Conservation (phyloP, 2,888 invertebrate species). For the Helicoverpa assulta region DNA sequence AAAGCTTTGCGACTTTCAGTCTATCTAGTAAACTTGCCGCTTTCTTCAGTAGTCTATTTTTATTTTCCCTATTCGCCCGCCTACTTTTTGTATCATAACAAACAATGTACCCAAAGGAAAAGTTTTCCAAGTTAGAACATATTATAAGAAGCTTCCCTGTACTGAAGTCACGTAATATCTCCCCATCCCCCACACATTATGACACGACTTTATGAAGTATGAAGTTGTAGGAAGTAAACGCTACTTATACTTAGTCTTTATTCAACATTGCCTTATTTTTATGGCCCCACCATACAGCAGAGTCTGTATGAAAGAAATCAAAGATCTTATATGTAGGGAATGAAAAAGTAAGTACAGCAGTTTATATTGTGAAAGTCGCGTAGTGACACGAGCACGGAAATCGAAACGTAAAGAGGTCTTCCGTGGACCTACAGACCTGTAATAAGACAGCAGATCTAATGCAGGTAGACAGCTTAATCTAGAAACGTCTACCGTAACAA, state of each 20-base stretch:
- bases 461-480: no score
- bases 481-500: no score
- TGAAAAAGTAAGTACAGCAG: no score
- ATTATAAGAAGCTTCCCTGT: slow-evolving; percentile 28
- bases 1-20: no score
- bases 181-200: background rate
- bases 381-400: no score
- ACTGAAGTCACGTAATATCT: slow-evolving; percentile 42
- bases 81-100: slow-evolving; percentile 25
- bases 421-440: no score
- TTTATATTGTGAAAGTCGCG: no score
- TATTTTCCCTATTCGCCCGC: slow-evolving; percentile 7
- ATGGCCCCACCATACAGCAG: slow-evolving; percentile 2
- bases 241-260: slow-evolving; percentile 13
- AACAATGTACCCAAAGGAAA: slow-evolving; percentile 19
- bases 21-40: no score
- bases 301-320: no score
- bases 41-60: background rate
- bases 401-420: no score
- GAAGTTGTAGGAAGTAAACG: background rate
- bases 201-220: slow-evolving; percentile 14
- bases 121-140: slow-evolving; percentile 20
- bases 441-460: no score
- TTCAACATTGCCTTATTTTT: slow-evolving; percentile 1
- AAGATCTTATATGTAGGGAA: no score